Base-by-base conservation (phyloP, 2,888 invertebrate genomes). In the Malachius bipustulatus region DNA sequence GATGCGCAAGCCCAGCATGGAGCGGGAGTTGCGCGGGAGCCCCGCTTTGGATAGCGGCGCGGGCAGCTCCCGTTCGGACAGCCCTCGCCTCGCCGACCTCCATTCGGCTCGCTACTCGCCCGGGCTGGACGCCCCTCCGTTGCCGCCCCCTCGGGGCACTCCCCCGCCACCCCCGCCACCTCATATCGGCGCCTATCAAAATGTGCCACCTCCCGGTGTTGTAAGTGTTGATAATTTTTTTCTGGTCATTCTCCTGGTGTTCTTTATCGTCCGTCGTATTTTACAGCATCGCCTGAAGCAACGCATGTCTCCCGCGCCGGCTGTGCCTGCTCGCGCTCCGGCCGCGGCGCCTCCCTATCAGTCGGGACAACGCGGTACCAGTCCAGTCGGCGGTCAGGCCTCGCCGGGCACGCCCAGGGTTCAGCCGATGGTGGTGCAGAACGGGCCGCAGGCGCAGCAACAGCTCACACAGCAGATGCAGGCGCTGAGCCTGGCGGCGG, bases 381-480 rank as follows among this genome's bases (percentile, higher is more conserved):
- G 78, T 63, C 89, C 82, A 37, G 85, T 78, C 35, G 56, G 56
- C 29, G 55, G 54, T 33, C 48, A 52, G 8, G 50, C 54, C 2
- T 42, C 45, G 3, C n/a, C n/a, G n/a, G n/a, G n/a, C n/a, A 45
- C 49, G 4, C 49, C 50, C 28, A 73, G 73, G 28, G 66, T 79
- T 19, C 77, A 75, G 53, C 85, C 80, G 38, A 83, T 83, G 77
- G 77, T 85, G 44, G 82, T 83, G 34, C 83, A 82, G 61, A 83
- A 82, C 57, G 80, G 77, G 8, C 80, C 81, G 10, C 80, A 78
- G 42, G 82, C 75, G 33, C 87, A 88, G 56, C 88, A 89, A 52
- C 88, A 89, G 60, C 67, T 90, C 34, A 70, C 79, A 35, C 89
- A 89, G 60, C 88, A 89, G 60, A 83, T 90, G 64, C 89, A 89